phyloP scores from a whole-genome alignment of 2,888 invertebrate genomes.

The Agriopis leucophaearia region DNA sequence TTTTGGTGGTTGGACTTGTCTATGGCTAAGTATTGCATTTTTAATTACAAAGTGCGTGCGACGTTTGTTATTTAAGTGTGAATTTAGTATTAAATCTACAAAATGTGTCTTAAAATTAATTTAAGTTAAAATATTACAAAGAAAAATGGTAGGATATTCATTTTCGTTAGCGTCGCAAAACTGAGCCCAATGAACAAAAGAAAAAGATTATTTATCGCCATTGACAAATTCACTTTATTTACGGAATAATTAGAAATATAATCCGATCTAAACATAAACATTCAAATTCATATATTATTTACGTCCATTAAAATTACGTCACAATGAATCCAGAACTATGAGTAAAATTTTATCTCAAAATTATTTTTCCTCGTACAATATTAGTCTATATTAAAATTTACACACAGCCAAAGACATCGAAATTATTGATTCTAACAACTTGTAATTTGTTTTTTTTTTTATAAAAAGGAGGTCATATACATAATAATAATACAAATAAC shows the following conservation, averaged over 20 bases:
- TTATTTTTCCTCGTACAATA: constrained; percentile 69
- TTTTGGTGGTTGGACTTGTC: not conserved
- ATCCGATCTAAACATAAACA: constrained; percentile 82
- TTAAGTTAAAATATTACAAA: constrained; percentile 50
- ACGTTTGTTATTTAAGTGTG: constrained; percentile 23
- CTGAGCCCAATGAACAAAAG: constrained; percentile 64
- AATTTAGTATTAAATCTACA: not conserved
- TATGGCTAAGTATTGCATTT: not conserved
- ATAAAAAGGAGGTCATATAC: constrained; percentile 72
- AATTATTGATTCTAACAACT: constrained; percentile 81
- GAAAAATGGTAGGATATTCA: constrained; percentile 80
- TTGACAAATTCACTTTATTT: constrained; percentile 82
- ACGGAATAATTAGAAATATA: constrained; percentile 77
- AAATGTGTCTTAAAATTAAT: constrained; percentile 19
- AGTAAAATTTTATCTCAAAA: constrained; percentile 82
- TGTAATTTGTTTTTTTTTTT: constrained; percentile 59
- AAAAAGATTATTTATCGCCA: constrained; percentile 61
- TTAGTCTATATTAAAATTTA: constrained; percentile 78
- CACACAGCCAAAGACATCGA: constrained; percentile 86
- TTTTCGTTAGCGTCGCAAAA: constrained; percentile 78
- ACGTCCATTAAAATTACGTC: constrained; percentile 67
- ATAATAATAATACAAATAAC: constrained; percentile 60
- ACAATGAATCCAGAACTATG: constrained; percentile 72
- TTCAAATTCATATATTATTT: constrained; percentile 70
- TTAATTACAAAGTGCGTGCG: constrained; percentile 8